A percentile compares a stretch with the other conserved stretches of the same genome.
These are phyloP conservation scores for Archips crataeganus DNA, from an alignment of 2,888 invertebrate species.

Conservation along the genomic window DNA sequence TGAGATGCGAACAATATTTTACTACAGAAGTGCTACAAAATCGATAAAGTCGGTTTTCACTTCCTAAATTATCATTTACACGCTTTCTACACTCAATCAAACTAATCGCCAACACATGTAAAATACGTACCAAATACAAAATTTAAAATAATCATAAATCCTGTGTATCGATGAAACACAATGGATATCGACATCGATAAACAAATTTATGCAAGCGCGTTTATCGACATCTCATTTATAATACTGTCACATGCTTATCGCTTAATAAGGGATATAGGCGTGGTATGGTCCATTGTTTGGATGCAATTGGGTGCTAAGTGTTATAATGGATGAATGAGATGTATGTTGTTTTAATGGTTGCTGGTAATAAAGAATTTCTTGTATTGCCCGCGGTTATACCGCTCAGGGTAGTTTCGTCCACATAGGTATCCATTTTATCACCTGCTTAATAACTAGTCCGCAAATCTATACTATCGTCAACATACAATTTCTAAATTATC, in stretches of 20 bases:
- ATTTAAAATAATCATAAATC: conserved; percentile 41
- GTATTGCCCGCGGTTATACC: no score
- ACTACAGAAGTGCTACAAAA: neutral
- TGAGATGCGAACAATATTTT: neutral
- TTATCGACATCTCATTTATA: conserved; percentile 62
- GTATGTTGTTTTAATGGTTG: conserved; percentile 27
- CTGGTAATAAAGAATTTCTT: conserved; percentile 5
- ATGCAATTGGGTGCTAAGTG: conserved; percentile 42
- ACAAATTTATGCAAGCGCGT: conserved; percentile 44
- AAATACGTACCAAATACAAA: conserved; percentile 42
- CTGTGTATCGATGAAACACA: conserved; percentile 30
- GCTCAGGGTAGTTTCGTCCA: no score
- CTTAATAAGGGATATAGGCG: conserved; percentile 48
- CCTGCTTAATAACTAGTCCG: no score
- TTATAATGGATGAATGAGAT: conserved; percentile 31
- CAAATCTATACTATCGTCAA: no score
- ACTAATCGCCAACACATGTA: conserved; percentile 43
- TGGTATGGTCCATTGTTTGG: conserved; percentile 56
- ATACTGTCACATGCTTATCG: conserved; percentile 49
- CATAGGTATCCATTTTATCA: no score
- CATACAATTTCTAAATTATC: no score
- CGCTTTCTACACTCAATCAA: conserved; percentile 40
- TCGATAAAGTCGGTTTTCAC: neutral
- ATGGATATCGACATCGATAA: conserved; percentile 40
- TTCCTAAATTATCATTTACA: conserved; percentile 4